These are phyloP conservation scores for Pristis pectinata DNA, from an alignment of 2,797 vertebrate genomes.

Conservation along the genomic window DNA sequence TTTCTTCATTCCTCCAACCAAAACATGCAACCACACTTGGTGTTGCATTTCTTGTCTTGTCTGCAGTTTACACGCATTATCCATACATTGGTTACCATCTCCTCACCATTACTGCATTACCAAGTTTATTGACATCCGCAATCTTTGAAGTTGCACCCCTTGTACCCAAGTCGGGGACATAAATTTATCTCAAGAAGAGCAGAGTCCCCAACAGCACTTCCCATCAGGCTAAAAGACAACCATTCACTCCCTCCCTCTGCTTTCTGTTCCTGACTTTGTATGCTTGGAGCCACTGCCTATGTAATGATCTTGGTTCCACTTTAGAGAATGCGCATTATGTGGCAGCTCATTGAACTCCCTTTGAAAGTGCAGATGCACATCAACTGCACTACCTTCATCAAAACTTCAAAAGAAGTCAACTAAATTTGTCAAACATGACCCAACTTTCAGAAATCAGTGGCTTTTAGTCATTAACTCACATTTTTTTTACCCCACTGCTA, in stretches of 20 bases:
- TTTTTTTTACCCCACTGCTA: not conserved
- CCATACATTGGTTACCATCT: not conserved
- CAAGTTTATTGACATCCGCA: not conserved
- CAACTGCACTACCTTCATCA: not conserved
- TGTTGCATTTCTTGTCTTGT: not conserved
- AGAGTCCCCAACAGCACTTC: no score
- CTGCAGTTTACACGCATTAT: not conserved
- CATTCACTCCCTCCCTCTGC: not conserved
- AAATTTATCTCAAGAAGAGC: not conserved
- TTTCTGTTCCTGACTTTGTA: not conserved
- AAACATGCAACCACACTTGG: not conserved
- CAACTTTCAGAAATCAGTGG: not conserved
- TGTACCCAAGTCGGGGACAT: not conserved
- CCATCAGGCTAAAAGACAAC: not conserved
- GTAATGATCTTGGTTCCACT: not conserved
- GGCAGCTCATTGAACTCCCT: not conserved
- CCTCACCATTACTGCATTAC: no score
- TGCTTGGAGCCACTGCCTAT: not conserved
- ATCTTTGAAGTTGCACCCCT: not conserved
- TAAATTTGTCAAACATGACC: not conserved
- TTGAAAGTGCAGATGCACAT: not conserved
- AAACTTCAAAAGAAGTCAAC: not conserved
- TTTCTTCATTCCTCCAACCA: not conserved
- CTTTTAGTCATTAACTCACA: not conserved
- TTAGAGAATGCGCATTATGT: not conserved